phyloP scores from a whole-genome alignment of 1,140 invertebrate species.

The Hylyphantes graminicola region DNA sequence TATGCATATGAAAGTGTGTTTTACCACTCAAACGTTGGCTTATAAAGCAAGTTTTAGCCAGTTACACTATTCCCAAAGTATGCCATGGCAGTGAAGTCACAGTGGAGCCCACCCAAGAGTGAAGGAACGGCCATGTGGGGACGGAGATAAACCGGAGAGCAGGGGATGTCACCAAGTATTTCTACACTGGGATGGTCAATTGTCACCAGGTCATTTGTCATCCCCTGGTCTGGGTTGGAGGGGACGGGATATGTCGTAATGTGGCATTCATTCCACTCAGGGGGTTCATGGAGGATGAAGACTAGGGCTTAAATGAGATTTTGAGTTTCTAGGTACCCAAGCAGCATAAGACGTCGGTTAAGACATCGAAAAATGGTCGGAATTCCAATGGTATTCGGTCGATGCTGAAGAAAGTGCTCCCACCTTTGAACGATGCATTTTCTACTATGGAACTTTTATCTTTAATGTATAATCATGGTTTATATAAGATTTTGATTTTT shows the following conservation, averaged over 20 bases:
- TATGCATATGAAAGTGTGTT: too few species aligned
- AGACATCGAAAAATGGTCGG: too few species aligned
- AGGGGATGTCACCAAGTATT: constrained; percentile 48
- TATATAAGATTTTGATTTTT: too few species aligned
- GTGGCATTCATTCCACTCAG: constrained; percentile 34
- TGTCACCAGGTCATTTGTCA: constrained; percentile 47
- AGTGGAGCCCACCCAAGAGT: constrained; percentile 31
- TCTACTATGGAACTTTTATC: too few species aligned
- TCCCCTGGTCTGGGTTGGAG: constrained; percentile 11
- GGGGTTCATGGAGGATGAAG: constrained; percentile 23
- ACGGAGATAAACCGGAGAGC: constrained; percentile 48
- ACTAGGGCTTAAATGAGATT: constrained; percentile 23
- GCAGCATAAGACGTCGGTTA: too few species aligned
- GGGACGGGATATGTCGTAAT: constrained; percentile 16
- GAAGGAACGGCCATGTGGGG: constrained; percentile 51
- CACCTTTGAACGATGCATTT: too few species aligned
- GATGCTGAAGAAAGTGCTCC: too few species aligned
- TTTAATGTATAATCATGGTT: too few species aligned
- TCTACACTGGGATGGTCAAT: constrained; percentile 53
- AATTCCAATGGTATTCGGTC: too few species aligned
- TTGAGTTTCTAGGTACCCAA: constrained; percentile 4
- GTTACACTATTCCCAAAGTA: too few species aligned
- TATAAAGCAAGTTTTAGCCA: too few species aligned
- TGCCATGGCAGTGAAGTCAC: background rate
- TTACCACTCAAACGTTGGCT: background rate